These are phyloP conservation scores for Eumacrocentrus americanus DNA, from an alignment of 2,888 invertebrate genomes.

Conservation along the genomic window DNA sequence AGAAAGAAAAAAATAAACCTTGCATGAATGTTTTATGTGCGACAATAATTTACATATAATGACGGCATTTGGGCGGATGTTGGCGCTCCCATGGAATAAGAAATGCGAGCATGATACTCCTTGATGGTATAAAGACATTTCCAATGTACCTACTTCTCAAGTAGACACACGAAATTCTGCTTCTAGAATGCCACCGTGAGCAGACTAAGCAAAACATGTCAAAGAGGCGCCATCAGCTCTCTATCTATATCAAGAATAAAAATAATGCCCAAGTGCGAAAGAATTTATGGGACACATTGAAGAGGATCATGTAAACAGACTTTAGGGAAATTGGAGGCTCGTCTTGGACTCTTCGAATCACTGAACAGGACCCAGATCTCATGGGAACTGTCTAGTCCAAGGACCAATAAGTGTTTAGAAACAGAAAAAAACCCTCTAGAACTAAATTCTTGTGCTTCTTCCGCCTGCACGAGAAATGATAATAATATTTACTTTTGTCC, in stretches of 20 bases:
- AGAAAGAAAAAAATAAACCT: neutral
- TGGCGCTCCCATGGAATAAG: constrained; percentile 45
- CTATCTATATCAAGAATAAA: neutral
- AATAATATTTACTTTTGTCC: too few relatives aligned
- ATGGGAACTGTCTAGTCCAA: too few relatives aligned
- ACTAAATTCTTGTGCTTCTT: too few relatives aligned
- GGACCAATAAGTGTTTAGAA: too few relatives aligned
- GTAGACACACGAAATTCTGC: neutral
- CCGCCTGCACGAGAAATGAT: too few relatives aligned
- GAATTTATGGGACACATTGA: neutral
- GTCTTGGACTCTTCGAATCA: too few relatives aligned
- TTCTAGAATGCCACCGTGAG: constrained; percentile 8
- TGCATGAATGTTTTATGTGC: constrained; percentile 50
- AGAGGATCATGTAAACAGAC: neutral
- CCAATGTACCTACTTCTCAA: constrained; percentile 25
- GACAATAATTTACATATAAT: constrained; percentile 53
- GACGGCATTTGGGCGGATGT: constrained; percentile 52
- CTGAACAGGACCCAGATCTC: too few relatives aligned
- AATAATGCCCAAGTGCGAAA: neutral
- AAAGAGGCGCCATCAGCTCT: neutral
- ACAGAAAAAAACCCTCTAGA: too few relatives aligned
- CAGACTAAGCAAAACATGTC: constrained; percentile 1
- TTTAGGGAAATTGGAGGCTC: neutral
- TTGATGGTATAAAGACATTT: constrained; percentile 14
- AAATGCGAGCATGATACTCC: constrained; percentile 8